These are phyloP conservation scores for Chelonus formosanus DNA, from an alignment of 2,888 invertebrate genomes.

Conservation along the genomic window DNA sequence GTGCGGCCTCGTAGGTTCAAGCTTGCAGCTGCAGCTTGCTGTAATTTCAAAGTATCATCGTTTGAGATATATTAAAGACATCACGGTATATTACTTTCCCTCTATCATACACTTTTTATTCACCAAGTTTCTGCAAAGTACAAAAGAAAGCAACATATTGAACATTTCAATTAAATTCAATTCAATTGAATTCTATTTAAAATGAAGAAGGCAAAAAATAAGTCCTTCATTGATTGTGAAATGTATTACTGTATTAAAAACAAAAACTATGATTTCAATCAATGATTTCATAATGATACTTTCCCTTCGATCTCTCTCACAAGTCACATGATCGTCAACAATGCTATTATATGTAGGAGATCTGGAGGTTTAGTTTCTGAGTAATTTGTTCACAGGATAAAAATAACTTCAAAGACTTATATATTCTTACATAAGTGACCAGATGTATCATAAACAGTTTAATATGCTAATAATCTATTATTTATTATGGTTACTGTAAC, in stretches of 20 bases:
- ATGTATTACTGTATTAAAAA: background rate
- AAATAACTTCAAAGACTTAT: constrained; percentile 21
- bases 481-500: constrained; percentile 4
- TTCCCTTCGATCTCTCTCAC: constrained; percentile 26
- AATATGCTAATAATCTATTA: constrained; percentile 14
- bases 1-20: constrained; percentile 29
- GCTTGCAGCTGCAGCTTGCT: constrained; percentile 29
- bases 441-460: constrained; percentile 15
- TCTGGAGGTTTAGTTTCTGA: constrained; percentile 19
- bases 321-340: constrained; percentile 7
- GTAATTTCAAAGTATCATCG: constrained; percentile 19
- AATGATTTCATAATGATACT: constrained; percentile 25
- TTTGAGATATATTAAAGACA: constrained; percentile 15
- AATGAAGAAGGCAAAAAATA: background rate
- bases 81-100: constrained; percentile 15
- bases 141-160: background rate
- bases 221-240: background rate
- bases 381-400: constrained; percentile 17
- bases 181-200: background rate
- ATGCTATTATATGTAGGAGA: constrained; percentile 22
- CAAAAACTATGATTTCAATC: constrained; percentile 20
- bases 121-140: too few relatives aligned
- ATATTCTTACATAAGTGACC: constrained; percentile 8
- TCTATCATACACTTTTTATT: constrained; percentile 6
- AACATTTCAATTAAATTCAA: background rate